Evolutionary conservation across 2,888 invertebrate species (phyloP).

Genomic region (Drosophila mimetica): DNA sequence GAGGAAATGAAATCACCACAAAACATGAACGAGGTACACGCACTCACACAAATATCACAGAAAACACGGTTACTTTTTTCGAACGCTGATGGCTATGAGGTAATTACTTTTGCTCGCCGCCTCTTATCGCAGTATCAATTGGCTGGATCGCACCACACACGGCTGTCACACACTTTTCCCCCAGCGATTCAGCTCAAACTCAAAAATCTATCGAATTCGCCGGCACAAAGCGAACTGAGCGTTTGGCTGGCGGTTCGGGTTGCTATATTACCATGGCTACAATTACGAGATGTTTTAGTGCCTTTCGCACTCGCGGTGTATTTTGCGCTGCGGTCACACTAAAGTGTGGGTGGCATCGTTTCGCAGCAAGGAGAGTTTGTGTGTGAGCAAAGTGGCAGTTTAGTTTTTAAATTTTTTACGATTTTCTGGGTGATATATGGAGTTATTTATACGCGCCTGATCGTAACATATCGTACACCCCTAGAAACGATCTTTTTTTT

Average conservation of each 20-base stretch:
- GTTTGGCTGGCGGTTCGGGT: slow-evolving; percentile 1
- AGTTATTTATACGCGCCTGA: too few species aligned
- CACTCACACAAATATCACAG: slow-evolving; percentile 40
- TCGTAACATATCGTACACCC: too few species aligned
- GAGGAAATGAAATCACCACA: slow-evolving; percentile 45
- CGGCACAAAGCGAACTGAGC: slow-evolving; percentile 22
- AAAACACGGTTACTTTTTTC: slow-evolving; percentile 30
- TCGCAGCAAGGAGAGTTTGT: background rate
- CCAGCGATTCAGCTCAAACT: slow-evolving; percentile 42
- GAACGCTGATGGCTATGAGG: slow-evolving; percentile 39
- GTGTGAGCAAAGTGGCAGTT: too few species aligned
- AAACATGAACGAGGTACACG: slow-evolving; percentile 38
- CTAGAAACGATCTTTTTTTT: too few species aligned
- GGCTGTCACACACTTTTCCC: slow-evolving; percentile 38
- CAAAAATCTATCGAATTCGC: slow-evolving; percentile 40
- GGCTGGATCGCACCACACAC: slow-evolving; percentile 51
- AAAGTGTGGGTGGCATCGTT: background rate
- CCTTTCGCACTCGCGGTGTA: background rate
- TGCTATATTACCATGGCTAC: background rate
- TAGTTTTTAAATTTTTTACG: too few species aligned
- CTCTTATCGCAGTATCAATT: slow-evolving; percentile 47
- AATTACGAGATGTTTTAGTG: background rate
- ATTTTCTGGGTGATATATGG: too few species aligned
- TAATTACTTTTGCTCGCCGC: slow-evolving; percentile 59
- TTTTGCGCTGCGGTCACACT: background rate